These are phyloP conservation scores for Anisognathus igniventris DNA, from an alignment of 2,797 vertebrate species.

Conservation along the genomic window DNA sequence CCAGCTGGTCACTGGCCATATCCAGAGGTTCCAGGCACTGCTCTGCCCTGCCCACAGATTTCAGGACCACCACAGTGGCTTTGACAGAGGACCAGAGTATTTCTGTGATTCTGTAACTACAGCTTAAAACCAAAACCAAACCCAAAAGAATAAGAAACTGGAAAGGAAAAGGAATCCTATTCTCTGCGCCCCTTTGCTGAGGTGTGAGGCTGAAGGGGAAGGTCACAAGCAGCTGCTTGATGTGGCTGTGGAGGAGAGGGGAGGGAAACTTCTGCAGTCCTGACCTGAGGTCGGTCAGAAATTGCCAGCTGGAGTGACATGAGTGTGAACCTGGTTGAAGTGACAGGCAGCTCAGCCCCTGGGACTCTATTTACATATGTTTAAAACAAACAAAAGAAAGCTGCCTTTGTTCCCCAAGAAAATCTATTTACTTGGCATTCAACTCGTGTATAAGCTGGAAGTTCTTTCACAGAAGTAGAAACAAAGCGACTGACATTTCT, in stretches of 20 bases:
- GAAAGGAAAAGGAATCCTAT: not conserved
- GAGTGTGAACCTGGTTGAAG: not conserved
- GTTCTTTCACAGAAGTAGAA: constrained; percentile 34
- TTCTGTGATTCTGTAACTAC: not conserved
- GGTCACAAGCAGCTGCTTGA: not conserved
- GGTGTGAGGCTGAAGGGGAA: not conserved
- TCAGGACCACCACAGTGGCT: fast-evolving
- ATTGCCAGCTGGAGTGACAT: constrained; percentile 2
- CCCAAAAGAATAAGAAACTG: not conserved
- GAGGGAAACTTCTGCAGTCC: not conserved
- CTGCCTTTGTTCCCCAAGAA: constrained; percentile 43
- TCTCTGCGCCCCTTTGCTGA: not conserved
- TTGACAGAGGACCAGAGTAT: not conserved
- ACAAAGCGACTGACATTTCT: constrained; percentile 60
- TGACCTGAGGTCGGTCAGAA: not conserved
- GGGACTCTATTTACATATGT: constrained; percentile 47
- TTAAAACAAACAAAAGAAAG: constrained; percentile 47
- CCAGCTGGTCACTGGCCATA: not conserved
- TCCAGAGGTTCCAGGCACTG: not conserved
- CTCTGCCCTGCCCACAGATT: not conserved
- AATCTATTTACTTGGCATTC: constrained; percentile 50
- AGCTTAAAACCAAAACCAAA: not conserved
- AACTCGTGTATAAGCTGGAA: not conserved
- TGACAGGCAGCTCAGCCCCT: constrained; percentile 35
- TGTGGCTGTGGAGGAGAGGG: not conserved